Percentiles rank a stretch among this genome's conserved stretches.
phyloP scores from a whole-genome alignment of 2,888 invertebrate genomes.

The Piscicola geometra region DNA sequence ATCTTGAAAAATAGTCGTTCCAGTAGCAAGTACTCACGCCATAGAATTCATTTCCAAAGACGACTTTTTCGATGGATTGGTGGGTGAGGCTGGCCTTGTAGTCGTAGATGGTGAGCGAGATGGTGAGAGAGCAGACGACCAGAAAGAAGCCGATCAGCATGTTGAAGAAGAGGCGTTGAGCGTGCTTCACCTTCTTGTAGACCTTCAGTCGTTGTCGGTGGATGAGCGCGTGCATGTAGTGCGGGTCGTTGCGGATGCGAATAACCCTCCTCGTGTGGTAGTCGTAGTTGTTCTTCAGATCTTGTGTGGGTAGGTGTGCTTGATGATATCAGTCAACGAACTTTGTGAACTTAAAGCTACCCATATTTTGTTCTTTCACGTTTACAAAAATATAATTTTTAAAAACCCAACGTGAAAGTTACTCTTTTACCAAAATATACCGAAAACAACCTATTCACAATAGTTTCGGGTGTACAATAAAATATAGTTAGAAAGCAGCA shows the following conservation, averaged over 20 bases:
- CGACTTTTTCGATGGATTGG: neutral
- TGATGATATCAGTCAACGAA: too few relatives aligned
- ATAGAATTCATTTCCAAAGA: neutral
- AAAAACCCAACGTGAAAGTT: neutral
- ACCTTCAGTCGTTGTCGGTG: neutral
- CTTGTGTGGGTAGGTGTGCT: neutral
- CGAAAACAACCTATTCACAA: neutral
- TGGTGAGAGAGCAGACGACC: neutral
- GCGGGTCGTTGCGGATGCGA: conserved; percentile 5
- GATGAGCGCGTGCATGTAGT: neutral
- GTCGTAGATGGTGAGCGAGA: conserved; percentile 8
- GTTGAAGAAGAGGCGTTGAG: conserved; percentile 17
- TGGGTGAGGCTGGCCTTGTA: neutral
- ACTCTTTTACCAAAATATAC: neutral
- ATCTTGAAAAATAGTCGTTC: neutral
- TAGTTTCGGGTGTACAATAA: neutral
- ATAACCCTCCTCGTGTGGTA: conserved; percentile 21
- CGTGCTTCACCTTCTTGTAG: conserved; percentile 12
- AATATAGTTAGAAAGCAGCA: neutral
- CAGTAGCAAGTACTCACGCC: neutral
- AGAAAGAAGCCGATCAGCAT: neutral
- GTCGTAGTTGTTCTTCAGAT: conserved; percentile 22
- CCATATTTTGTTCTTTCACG: too few relatives aligned
- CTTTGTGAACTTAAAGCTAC: too few relatives aligned
- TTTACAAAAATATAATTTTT: too few relatives aligned